Conservation (phyloP, 2,113 vertebrate species). For the Apaloderma vittatum region DNA sequence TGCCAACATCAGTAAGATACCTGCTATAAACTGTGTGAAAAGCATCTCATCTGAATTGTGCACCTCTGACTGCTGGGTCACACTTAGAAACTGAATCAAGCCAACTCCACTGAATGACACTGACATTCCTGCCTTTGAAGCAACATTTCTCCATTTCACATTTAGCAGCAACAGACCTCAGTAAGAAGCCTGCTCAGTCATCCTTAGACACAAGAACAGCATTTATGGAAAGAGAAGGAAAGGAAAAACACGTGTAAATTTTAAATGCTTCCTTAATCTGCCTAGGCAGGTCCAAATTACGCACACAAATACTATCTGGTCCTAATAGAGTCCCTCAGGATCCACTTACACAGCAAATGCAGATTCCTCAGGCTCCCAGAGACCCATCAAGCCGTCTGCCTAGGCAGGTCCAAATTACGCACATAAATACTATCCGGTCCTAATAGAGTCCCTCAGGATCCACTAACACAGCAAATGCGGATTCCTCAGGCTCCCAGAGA, state of each 20-base stretch:
- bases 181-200: slow-evolving; percentile 26
- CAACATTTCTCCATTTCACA: background rate
- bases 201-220: background rate
- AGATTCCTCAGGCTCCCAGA: background rate
- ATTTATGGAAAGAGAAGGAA: background rate
- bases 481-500: background rate
- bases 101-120: background rate
- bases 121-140: background rate
- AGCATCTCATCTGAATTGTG: background rate
- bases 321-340: background rate
- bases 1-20: background rate
- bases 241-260: background rate
- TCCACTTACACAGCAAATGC: background rate
- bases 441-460: background rate
- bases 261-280: background rate
- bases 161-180: background rate
- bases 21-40: background rate
- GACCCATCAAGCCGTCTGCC: background rate
- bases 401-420: background rate
- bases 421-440: background rate
- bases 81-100: background rate
- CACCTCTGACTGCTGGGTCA: background rate
- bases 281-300: background rate
- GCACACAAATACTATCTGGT: background rate
- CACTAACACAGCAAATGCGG: background rate